phyloP scores from a whole-genome alignment of 35 echinoderm and acorn worm genomes.

The Apostichopus japonicus region DNA sequence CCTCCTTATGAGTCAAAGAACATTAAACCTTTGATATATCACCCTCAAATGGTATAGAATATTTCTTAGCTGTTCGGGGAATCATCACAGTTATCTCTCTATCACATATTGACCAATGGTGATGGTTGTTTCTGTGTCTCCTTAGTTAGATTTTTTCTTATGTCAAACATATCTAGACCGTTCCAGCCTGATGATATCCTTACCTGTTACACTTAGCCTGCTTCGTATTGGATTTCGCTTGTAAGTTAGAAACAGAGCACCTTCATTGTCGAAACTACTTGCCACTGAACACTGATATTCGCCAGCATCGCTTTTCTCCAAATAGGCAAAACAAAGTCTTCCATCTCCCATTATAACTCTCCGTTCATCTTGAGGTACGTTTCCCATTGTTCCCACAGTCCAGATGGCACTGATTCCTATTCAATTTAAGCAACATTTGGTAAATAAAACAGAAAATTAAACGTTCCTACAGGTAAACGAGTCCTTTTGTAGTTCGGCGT shows the following conservation, averaged over 20 bases:
- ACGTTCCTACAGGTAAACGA: not conserved
- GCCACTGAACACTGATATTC: not conserved
- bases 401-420: not conserved
- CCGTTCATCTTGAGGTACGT: not conserved
- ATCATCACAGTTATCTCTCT: too few relatives aligned
- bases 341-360: not conserved
- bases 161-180: not conserved
- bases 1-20: too few relatives aligned
- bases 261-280: not conserved
- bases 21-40: too few relatives aligned
- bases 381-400: not conserved
- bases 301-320: not conserved
- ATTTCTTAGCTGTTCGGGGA: too few relatives aligned
- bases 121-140: not conserved
- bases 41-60: too few relatives aligned
- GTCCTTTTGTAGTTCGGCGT: not conserved
- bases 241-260: not conserved
- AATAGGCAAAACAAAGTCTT: not conserved
- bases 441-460: not conserved
- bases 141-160: not conserved
- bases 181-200: not conserved
- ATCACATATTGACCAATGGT: too few relatives aligned
- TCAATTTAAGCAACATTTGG: not conserved
- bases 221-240: not conserved
- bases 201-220: not conserved